Conservation (phyloP, 1,140 invertebrate species). For the Acromyrmex charruanus region DNA sequence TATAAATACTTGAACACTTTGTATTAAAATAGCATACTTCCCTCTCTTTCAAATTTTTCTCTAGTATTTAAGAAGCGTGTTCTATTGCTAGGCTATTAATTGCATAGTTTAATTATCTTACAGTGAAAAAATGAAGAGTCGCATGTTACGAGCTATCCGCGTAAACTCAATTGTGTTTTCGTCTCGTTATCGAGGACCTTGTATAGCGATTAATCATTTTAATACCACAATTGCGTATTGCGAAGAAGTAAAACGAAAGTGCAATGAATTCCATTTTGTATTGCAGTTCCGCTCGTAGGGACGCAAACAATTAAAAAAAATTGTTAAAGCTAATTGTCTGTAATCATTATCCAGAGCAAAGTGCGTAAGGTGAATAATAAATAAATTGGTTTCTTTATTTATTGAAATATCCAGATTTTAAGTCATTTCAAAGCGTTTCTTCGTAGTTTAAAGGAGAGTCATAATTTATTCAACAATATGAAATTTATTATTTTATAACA, state of each 20-base stretch:
- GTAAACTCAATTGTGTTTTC: conserved; percentile 7
- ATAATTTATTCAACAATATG: not conserved
- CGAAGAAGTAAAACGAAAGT: conserved; percentile 21
- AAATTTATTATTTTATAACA: conserved; percentile 18
- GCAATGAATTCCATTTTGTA: conserved; percentile 11
- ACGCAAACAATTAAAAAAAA: conserved; percentile 78
- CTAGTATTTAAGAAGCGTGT: conserved; percentile 31
- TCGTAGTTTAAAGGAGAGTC: not conserved
- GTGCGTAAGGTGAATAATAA: conserved; percentile 82
- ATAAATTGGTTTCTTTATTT: conserved; percentile 83
- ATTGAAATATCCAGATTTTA: conserved; percentile 71
- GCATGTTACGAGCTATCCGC: not conserved
- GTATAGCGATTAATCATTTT: conserved; percentile 34
- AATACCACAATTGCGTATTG: conserved; percentile 28
- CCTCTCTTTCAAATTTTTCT: not conserved
- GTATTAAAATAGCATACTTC: not conserved
- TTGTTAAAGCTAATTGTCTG: conserved; percentile 78
- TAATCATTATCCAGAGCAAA: conserved; percentile 79
- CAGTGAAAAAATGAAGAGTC: not conserved
- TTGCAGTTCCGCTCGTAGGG: conserved; percentile 66
- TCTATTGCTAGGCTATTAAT: conserved; percentile 13
- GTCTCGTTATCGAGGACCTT: conserved; percentile 4
- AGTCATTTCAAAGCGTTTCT: conserved; percentile 26
- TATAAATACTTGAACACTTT: conserved; percentile 26
- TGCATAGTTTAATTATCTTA: conserved; percentile 10